A percentile compares a stretch with the other conserved stretches of the same genome.
These are phyloP conservation scores for Leguminivora glycinivorella DNA, from an alignment of 1,140 invertebrate species.

Conservation along the genomic window DNA sequence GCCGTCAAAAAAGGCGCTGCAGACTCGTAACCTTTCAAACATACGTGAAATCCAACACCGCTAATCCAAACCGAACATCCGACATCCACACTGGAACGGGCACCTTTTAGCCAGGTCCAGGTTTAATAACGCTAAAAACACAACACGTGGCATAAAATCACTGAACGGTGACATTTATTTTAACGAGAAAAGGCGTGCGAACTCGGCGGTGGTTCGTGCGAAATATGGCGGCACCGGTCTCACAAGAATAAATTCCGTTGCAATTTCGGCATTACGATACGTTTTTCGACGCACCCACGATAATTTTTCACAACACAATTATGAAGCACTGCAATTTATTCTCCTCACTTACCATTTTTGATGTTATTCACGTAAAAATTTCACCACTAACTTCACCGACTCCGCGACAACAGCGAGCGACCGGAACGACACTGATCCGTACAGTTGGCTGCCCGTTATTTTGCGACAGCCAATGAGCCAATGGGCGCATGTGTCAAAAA, in stretches of 20 bases:
- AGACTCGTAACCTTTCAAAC: slow-evolving; percentile 61
- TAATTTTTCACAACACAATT: slow-evolving; percentile 51
- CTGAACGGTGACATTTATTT: slow-evolving; percentile 74
- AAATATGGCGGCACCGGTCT: slow-evolving; percentile 76
- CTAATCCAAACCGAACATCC: slow-evolving; percentile 31
- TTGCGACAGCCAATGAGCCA: slow-evolving; percentile 69
- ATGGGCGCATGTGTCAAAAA: slow-evolving; percentile 77
- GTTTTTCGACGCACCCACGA: slow-evolving; percentile 39
- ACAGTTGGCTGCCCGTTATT: slow-evolving; percentile 69
- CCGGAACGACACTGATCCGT: slow-evolving; percentile 75
- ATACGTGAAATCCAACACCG: slow-evolving; percentile 75
- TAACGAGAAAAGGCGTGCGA: slow-evolving; percentile 69
- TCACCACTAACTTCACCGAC: slow-evolving; percentile 76
- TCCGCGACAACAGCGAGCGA: slow-evolving; percentile 70
- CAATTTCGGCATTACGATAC: slow-evolving; percentile 48
- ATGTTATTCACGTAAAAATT: slow-evolving; percentile 77
- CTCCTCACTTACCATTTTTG: slow-evolving; percentile 77
- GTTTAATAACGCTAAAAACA: slow-evolving; percentile 45
- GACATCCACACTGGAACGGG: slow-evolving; percentile 35
- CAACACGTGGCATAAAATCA: slow-evolving; percentile 77
- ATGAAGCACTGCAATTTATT: slow-evolving; percentile 63
- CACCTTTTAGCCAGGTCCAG: slow-evolving; percentile 24
- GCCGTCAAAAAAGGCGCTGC: slow-evolving; percentile 69
- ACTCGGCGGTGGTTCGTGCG: slow-evolving; percentile 65
- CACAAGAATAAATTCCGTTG: slow-evolving; percentile 45